Conservation (phyloP, 1,140 invertebrate genomes). For the Asbolus verrucosus region DNA sequence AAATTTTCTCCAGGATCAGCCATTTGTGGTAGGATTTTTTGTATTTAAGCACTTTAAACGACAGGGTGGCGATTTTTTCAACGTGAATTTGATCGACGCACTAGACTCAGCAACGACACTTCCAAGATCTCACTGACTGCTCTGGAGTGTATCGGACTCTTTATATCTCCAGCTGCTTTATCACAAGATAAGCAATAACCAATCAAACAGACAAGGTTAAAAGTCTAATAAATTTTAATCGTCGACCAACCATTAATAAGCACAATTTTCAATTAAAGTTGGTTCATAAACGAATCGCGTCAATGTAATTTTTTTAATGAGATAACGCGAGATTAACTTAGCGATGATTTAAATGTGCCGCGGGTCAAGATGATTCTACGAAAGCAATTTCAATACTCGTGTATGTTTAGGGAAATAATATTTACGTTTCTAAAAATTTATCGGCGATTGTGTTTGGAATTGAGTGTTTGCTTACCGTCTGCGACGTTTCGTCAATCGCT, state of each 20-base stretch:
- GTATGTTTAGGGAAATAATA: not conserved
- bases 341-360: conserved; percentile 1
- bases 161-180: conserved; percentile 4
- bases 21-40: conserved; percentile 52
- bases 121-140: not conserved
- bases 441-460: not conserved
- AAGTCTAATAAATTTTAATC: conserved; percentile 21
- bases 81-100: not conserved
- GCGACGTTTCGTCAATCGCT: not conserved
- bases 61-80: conserved; percentile 7
- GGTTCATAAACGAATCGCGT: conserved; percentile 8
- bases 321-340: conserved; percentile 1
- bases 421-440: not conserved
- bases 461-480: conserved; percentile 14
- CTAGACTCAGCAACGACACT: not conserved
- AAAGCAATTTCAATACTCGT: no score
- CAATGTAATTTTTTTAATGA: conserved; percentile 21
- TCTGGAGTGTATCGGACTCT: not conserved
- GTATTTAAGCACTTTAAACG: conserved; percentile 17
- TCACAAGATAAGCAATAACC: conserved; percentile 15
- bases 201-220: conserved; percentile 26
- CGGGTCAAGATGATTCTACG: not conserved
- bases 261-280: conserved; percentile 8
- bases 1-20: conserved; percentile 59
- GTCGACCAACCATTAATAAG: not conserved